Evolutionary conservation across 2,888 invertebrate genomes (phyloP).

Genomic region (Boloria selene): DNA sequence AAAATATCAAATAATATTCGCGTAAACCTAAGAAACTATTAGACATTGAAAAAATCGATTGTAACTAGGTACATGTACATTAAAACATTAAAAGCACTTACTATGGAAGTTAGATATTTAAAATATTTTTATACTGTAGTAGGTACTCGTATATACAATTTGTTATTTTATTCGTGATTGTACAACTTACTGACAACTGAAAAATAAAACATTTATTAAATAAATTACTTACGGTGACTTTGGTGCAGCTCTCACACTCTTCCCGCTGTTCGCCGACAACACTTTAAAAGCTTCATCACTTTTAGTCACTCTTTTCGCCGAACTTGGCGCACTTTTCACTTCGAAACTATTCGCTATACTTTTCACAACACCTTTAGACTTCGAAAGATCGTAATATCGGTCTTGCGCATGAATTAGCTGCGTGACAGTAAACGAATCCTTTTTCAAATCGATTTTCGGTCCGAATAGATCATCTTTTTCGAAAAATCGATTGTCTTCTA

Average conservation of each 20-base stretch:
- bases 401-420: constrained; percentile 77
- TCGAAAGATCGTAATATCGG: constrained; percentile 70
- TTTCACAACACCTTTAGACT: constrained; percentile 41
- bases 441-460: constrained; percentile 57
- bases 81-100: too few relatives aligned
- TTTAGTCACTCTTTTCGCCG: constrained; percentile 43
- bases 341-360: constrained; percentile 46
- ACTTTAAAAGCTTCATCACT: constrained; percentile 44
- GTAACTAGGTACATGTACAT: too few relatives aligned
- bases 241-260: constrained; percentile 22
- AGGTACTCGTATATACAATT: too few relatives aligned
- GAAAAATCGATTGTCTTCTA: constrained; percentile 69
- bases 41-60: too few relatives aligned
- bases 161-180: too few relatives aligned
- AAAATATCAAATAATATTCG: too few relatives aligned
- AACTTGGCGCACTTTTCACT: constrained; percentile 55
- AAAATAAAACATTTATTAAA: background rate
- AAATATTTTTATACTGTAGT: too few relatives aligned
- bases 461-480: constrained; percentile 60
- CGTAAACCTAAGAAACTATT: too few relatives aligned
- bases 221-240: constrained; percentile 43
- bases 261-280: constrained; percentile 38
- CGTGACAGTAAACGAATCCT: constrained; percentile 68
- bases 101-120: too few relatives aligned
- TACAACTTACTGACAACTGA: too few relatives aligned